Percentiles rank a stretch among this genome's conserved stretches.
phyloP scores from a whole-genome alignment of 1,140 invertebrate species.

The Phthorimaea operculella region DNA sequence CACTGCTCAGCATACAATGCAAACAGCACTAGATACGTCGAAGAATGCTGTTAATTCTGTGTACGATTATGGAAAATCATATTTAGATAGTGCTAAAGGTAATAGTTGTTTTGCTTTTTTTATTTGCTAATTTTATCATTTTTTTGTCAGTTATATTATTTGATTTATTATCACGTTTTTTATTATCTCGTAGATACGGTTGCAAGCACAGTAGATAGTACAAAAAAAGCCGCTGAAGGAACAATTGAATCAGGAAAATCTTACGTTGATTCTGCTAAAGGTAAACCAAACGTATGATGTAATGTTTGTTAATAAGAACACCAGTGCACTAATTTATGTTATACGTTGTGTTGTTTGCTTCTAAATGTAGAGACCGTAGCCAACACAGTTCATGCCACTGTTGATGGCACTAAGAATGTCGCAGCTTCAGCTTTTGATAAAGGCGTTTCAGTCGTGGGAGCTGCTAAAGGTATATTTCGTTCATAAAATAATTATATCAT shows the following conservation, averaged over 20 bases:
- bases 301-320: neutral
- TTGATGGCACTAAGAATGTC: constrained; percentile 17
- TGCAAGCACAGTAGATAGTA: constrained; percentile 32
- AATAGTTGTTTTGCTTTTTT: neutral
- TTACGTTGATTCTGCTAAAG: constrained; percentile 35
- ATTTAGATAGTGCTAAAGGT: constrained; percentile 45
- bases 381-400: constrained; percentile 13
- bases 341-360: constrained; percentile 1
- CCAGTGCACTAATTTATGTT: neutral
- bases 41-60: constrained; percentile 39
- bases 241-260: constrained; percentile 30
- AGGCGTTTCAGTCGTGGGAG: constrained; percentile 8
- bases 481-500: neutral
- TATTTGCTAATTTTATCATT: constrained; percentile 1
- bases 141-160: neutral
- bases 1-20: constrained; percentile 40
- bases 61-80: constrained; percentile 44
- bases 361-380: constrained; percentile 11
- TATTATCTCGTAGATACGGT: constrained; percentile 25
- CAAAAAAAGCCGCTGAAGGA: constrained; percentile 31
- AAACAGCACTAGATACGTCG: constrained; percentile 37
- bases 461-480: constrained; percentile 19
- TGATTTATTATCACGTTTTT: constrained; percentile 6
- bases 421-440: constrained; percentile 18
- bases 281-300: constrained; percentile 12